Conservation (phyloP, 1,140 invertebrate genomes). For the Drosophila fuyamai region DNA sequence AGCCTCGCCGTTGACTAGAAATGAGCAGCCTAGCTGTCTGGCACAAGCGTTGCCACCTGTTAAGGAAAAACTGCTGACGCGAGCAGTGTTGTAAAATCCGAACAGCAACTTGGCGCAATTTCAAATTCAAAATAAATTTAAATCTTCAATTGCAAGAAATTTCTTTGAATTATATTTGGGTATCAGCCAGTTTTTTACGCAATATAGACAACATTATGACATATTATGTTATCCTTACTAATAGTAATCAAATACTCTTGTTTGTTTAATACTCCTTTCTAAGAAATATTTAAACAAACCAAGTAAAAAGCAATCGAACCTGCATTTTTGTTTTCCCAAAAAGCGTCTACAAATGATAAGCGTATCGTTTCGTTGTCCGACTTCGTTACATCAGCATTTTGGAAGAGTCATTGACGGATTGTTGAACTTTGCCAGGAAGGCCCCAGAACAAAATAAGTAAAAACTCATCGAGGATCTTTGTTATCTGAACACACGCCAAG, state of each 20-base stretch:
- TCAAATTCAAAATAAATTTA: neutral
- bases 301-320: neutral
- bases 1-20: slow-evolving; percentile 15
- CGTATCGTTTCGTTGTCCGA: neutral
- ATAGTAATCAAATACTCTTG: neutral
- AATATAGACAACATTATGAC: no score
- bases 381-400: slow-evolving; percentile 42
- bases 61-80: neutral
- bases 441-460: slow-evolving; percentile 14
- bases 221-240: no score
- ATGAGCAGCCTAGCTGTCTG: neutral
- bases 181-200: no score
- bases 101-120: neutral
- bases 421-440: slow-evolving; percentile 26
- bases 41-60: slow-evolving; percentile 3
- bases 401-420: slow-evolving; percentile 30
- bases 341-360: slow-evolving; percentile 19
- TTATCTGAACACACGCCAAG: slow-evolving; percentile 35
- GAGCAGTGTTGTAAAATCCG: slow-evolving; percentile 26
- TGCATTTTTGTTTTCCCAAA: neutral
- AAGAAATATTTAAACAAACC: neutral
- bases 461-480: slow-evolving; percentile 18
- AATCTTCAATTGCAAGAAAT: neutral
- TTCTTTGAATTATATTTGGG: neutral
- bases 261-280: neutral